These are phyloP conservation scores for Sebastes baramenuke DNA, from an alignment of 2,797 vertebrate species.

Conservation along the genomic window DNA sequence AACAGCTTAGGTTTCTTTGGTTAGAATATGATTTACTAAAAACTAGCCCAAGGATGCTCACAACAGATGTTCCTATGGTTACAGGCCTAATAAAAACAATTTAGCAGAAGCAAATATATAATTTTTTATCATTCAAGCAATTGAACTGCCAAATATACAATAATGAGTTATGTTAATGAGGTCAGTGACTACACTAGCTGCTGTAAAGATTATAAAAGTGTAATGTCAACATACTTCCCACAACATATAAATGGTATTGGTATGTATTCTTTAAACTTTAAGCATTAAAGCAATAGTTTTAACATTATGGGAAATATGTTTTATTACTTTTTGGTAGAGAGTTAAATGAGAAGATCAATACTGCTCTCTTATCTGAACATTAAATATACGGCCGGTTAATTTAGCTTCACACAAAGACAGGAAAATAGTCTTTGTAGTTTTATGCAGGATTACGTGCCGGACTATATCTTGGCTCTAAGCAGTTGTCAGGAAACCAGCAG, in stretches of 20 bases:
- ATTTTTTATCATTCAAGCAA: neutral
- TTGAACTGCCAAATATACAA: neutral
- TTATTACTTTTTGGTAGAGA: neutral
- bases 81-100: neutral
- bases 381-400: neutral
- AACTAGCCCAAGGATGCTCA: neutral
- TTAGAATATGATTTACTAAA: neutral
- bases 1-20: too few species aligned
- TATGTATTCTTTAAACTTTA: neutral
- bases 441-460: too few species aligned
- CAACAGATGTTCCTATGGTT: neutral
- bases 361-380: neutral
- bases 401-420: neutral
- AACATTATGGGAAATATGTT: neutral
- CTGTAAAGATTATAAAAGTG: neutral
- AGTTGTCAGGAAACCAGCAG: too few species aligned
- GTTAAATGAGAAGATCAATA: neutral
- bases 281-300: neutral
- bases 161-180: neutral
- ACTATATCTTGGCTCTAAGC: too few species aligned
- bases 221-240: neutral
- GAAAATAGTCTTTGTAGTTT: neutral
- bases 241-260: neutral
- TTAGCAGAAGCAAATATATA: neutral
- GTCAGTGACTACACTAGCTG: neutral